Conservation (phyloP, 2,888 invertebrate species). For the Empis stercorea region DNA sequence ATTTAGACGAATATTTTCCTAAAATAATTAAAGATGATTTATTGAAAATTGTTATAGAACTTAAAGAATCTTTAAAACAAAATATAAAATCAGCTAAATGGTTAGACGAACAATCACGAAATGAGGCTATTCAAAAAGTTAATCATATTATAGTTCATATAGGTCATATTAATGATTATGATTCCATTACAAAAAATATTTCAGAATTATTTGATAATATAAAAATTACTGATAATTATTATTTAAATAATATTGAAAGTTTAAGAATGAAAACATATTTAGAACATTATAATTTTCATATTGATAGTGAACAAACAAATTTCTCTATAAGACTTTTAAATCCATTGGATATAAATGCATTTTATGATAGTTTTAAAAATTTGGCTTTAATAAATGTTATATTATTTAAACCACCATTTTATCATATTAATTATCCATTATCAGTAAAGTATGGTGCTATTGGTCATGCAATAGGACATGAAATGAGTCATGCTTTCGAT, state of each 20-base stretch:
- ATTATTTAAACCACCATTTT: constrained; percentile 1
- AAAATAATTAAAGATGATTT: not conserved
- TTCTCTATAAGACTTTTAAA: not conserved
- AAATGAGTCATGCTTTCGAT: constrained; percentile 7
- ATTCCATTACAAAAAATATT: not conserved
- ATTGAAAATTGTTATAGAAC: not conserved
- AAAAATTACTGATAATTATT: not conserved
- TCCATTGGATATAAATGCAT: constrained; percentile 4
- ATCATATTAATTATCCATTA: constrained; percentile 2
- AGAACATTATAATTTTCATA: no score
- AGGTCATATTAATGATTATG: not conserved
- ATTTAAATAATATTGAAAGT: not conserved
- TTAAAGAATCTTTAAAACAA: not conserved
- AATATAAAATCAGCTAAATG: not conserved
- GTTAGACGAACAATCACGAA: not conserved
- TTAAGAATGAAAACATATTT: not conserved
- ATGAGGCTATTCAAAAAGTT: not conserved
- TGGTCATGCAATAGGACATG: constrained; percentile 7
- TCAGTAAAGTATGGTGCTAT: constrained; percentile 1
- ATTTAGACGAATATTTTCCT: not conserved
- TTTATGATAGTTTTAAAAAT: constrained; percentile 3
- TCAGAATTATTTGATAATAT: not conserved
- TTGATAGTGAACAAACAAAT: not conserved
- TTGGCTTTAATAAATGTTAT: not conserved
- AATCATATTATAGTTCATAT: not conserved